These are phyloP conservation scores for Dascyllus trimaculatus DNA, from an alignment of 2,113 vertebrate species.

Conservation along the genomic window DNA sequence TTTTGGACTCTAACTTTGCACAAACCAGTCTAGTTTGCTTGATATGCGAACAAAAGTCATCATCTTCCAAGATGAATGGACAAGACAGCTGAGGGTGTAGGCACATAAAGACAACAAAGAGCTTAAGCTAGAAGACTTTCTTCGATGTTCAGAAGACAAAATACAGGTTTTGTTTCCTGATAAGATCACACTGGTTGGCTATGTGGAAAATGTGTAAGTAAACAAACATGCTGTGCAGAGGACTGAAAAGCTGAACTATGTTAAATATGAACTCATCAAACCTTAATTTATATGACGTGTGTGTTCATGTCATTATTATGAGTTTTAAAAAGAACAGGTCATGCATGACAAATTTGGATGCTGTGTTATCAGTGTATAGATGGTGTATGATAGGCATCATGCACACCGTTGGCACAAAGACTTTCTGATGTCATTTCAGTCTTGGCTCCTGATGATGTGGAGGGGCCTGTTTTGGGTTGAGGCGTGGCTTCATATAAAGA, in stretches of 20 bases:
- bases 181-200: background rate
- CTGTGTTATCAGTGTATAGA: too few relatives aligned
- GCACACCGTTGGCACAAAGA: too few relatives aligned
- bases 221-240: background rate
- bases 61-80: too few relatives aligned
- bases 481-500: conserved; percentile 41
- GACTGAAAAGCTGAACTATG: background rate
- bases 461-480: background rate
- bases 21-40: too few relatives aligned
- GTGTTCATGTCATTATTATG: background rate
- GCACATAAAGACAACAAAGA: too few relatives aligned
- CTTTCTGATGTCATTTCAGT: too few relatives aligned
- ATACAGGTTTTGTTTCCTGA: conserved; percentile 11
- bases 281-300: background rate
- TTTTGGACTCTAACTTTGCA: too few relatives aligned
- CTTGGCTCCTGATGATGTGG: background rate
- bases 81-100: too few relatives aligned
- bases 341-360: too few relatives aligned
- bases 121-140: background rate
- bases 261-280: fast-evolving
- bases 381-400: too few relatives aligned
- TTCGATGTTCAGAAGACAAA: background rate
- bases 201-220: background rate
- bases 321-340: background rate
- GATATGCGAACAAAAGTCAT: too few relatives aligned